These are phyloP conservation scores for Theonella swinhoei DNA, from an alignment of 37 sponge, comb jelly and placozoan species.

Conservation along the genomic window DNA sequence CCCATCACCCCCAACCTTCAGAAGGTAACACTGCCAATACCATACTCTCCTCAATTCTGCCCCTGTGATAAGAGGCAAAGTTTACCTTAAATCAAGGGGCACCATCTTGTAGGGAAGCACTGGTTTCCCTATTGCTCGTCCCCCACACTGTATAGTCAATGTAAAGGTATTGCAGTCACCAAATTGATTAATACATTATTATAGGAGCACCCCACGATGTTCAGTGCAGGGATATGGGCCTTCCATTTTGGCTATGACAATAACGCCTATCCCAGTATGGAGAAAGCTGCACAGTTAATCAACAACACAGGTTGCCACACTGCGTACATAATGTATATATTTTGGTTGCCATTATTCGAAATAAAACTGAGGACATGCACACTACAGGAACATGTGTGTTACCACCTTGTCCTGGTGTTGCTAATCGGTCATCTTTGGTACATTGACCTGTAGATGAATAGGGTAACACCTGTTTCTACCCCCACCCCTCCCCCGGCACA, in stretches of 20 bases:
- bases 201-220: conserved; percentile 53
- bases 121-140: background rate
- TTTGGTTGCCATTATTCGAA: no score
- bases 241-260: conserved; percentile 68
- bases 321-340: background rate
- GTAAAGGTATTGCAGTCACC: background rate
- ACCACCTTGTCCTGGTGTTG: no score
- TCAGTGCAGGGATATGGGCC: conserved; percentile 73
- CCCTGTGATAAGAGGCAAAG: no score
- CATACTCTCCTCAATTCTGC: no score
- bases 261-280: conserved; percentile 50
- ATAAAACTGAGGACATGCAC: no score
- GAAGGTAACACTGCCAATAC: conserved; percentile 6
- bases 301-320: conserved; percentile 44
- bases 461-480: no score
- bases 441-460: no score
- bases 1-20: conserved; percentile 4
- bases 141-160: background rate
- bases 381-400: background rate
- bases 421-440: no score
- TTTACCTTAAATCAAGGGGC: background rate
- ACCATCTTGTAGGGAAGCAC: background rate
- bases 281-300: conserved; percentile 59
- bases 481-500: no score
- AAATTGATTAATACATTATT: background rate